Base-by-base conservation (phyloP, 2,797 vertebrate species). In the Neostethus bicornis region DNA sequence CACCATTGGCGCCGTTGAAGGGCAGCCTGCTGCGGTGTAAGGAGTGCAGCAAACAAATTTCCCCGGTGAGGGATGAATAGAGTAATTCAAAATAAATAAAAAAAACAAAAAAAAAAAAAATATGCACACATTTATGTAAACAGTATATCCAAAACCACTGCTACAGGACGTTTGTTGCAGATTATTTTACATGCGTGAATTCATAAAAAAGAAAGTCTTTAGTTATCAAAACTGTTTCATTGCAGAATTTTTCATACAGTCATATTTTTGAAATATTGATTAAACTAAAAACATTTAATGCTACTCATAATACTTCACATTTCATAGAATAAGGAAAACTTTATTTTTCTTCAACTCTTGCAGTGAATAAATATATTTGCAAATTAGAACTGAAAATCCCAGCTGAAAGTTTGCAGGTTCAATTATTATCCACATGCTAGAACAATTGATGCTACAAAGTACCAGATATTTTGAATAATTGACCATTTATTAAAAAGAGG, bases 131-230 rank as follows among this genome's bases (percentile, higher is more conserved):
- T n/a, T n/a, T n/a, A n/a, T n/a, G n/a, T n/a, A n/a, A n/a, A n/a
- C n/a, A n/a, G n/a, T n/a, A n/a, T n/a, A n/a, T n/a, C n/a, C n/a
- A n/a, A 24, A 53, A 14, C 72, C 37, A 69, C 20, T 23, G 25
- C 5, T 3, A 10, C 24, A 23, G 39, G 69, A 43, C 54, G 47
- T 70, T 25, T 13, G 2, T 3, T 24, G 14, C 38, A 48, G 34
- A 54, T 44, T 26, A 53, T 53, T 13, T 75, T 25, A 34, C 21
- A 7, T 31, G 23, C 47, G 25, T 43, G 45, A 24, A 20, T 25
- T 49, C 32, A 49, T 39, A 7, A 32, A 5, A 34, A 38, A 17
- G 42, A 26, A 26, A 4, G 26, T 31, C 12, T 26, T 11, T 1
- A 26, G 59, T n/a, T n/a, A 20, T 35, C 21, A 45, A 51, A 53